A percentile compares a stretch with the other conserved stretches of the same genome.
These are phyloP conservation scores for Plotosus lineatus DNA, from an alignment of 2,113 vertebrate species.

Conservation along the genomic window DNA sequence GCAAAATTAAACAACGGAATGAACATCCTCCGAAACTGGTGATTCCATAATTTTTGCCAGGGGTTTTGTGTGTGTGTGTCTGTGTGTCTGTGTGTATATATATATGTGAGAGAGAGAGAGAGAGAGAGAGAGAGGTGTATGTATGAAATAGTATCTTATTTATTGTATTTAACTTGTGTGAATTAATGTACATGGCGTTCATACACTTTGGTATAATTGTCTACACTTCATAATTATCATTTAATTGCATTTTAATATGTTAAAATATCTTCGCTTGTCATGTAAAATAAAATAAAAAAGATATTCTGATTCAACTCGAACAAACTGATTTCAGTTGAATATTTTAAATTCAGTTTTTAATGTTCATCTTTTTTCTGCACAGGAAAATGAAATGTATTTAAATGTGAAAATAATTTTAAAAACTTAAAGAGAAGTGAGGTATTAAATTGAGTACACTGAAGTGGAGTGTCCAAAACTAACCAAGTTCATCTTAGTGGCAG, in stretches of 20 bases:
- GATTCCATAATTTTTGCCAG: no score
- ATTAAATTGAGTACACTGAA: not conserved
- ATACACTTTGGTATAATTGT: not conserved
- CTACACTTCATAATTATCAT: not conserved
- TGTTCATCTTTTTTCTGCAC: not conserved
- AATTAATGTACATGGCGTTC: not conserved
- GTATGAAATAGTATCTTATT: no score
- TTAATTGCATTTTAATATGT: not conserved
- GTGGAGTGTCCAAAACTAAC: not conserved
- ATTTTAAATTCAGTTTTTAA: not conserved
- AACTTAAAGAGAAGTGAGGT: not conserved
- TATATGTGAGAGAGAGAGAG: no score
- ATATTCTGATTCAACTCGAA: not conserved
- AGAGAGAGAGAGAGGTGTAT: no score
- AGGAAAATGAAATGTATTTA: not conserved
- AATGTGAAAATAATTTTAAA: not conserved
- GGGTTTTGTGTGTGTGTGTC: no score
- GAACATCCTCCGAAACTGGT: no score
- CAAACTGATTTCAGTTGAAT: not conserved
- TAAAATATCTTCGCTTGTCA: not conserved
- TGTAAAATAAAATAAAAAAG: not conserved
- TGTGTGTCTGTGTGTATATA: no score
- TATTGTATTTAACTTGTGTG: not conserved
- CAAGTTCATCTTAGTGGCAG: not conserved
- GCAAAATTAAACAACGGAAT: no score